Base-by-base conservation (phyloP, 1,140 invertebrate species). In the Aculops lycopersici region DNA sequence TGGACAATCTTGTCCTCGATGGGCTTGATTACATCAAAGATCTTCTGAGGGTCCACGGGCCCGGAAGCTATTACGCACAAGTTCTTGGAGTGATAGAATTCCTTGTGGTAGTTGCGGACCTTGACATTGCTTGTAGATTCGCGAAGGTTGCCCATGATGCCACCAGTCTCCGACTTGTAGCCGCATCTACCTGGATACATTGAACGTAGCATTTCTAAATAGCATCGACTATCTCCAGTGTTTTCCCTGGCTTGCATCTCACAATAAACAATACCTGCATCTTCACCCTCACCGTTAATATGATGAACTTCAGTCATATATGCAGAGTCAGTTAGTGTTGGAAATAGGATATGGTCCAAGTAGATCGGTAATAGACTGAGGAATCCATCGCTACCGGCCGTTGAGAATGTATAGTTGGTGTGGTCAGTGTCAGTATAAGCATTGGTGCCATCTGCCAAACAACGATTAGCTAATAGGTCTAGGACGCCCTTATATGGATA, bases 271-370 rank as follows among this genome's bases (percentile, higher is more conserved):
- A 86, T 74, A 21, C 83, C 83, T 21, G 70, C 75, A 64, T 90
- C 71, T 48, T 78, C 68, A 2, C 79, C 83, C 45, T 77, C 66
- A 3, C 68, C 71, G 52, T 73, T 78, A 37, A 88, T 65, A 54
- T 88, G 80, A 58, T 90, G 76, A 2, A 90, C 77, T 61, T 90
- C 81, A 14, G 80, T 88, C 12, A 69, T 56, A 58, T 71, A 90
- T 2, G 64, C 75, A 49, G 70, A 60, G 47, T 80, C 70, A 31
- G 68, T 73, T 16, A 88, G 61, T 15, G 69, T 70, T 1, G 81
- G 79, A 53, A 71, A 71, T 4, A 90, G 60, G 48, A 88, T 69
- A 53, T 90, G 80, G 54, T 88, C 80, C 20, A 86, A 51, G 53
- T 81, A 88, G 46, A 88, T 72, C 0, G 78, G 80, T 51, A 90